Conservation (phyloP, 2,888 invertebrate species). For the Iphiclides podalirius region DNA sequence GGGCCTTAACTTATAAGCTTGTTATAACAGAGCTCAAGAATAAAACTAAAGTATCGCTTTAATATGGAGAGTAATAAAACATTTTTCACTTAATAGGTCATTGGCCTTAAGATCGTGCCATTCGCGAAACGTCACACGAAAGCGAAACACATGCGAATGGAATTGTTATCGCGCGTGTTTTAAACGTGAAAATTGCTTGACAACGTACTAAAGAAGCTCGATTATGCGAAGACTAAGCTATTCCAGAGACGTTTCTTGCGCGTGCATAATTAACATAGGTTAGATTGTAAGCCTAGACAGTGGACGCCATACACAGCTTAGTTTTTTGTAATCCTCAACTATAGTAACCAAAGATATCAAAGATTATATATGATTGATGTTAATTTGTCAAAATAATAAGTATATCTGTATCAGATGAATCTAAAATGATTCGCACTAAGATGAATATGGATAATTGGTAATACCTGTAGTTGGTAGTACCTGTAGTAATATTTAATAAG, state of each 20-base stretch:
- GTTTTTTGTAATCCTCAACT: not conserved
- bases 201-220: not conserved
- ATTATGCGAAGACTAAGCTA: constrained; percentile 5
- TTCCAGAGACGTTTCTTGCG: constrained; percentile 9
- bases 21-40: no score
- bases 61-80: constrained; percentile 4
- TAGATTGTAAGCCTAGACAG: constrained; percentile 9
- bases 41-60: constrained; percentile 1
- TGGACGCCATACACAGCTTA: not conserved
- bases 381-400: no score
- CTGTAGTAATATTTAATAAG: no score
- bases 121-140: not conserved
- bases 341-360: no score
- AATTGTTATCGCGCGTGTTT: not conserved
- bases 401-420: no score
- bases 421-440: no score
- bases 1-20: no score
- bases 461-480: no score
- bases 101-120: constrained; percentile 3
- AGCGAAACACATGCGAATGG: not conserved
- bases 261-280: not conserved
- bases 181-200: constrained; percentile 9
- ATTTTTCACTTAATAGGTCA: constrained; percentile 15
- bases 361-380: no score
- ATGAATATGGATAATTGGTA: no score